Base-by-base conservation (phyloP, 2,113 vertebrate genomes). In the Zosterops borbonicus region DNA sequence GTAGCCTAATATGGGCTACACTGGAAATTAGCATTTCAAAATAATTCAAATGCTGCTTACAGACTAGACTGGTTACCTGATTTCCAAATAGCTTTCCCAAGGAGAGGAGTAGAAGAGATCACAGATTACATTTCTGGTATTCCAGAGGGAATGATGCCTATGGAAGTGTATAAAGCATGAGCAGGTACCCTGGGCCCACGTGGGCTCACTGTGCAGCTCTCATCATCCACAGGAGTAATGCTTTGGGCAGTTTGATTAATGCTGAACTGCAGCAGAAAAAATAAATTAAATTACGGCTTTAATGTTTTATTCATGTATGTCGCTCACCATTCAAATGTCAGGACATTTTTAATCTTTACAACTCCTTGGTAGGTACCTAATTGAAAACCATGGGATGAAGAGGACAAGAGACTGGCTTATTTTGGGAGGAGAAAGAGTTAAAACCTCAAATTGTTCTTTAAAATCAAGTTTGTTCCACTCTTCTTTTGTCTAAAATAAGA, bases 1-100 rank as follows among this genome's bases (percentile, higher is more conserved):
- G 50, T 83, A 47, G 75, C 75, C 74, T 95, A 10, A 74, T 93
- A 52, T 37, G 5, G 76, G 49, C 85, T 52, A 76, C 31, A 3
- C 78, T 96, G 74, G 81, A 64, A 84, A 90, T 95, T 16, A 83
- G 53, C 71, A 63, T 62, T 87, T 93, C 79, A 82, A 92, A 91
- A 75, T 67, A 41, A 93, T 90, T 91, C 84, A 31, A 79, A 13
- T 94, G 14, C 78, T 71, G 42, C 83, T 65, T 55, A 5, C 69
- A 90, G 74, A 28, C 76, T 81, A 50, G 65, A 29, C 52, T 53
- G 91, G 14, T 73, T 81, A 67, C 13, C 84, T 92, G 41, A 81
- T 79, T 33, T 74, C 83, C 65, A 16, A 62, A 94, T 39, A 39
- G 42, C 65, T 85, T 76, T 60, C 67, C 47, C 33, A 55, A 55